phyloP scores from a whole-genome alignment of 2,888 invertebrate genomes.

The Xylota segnis region DNA sequence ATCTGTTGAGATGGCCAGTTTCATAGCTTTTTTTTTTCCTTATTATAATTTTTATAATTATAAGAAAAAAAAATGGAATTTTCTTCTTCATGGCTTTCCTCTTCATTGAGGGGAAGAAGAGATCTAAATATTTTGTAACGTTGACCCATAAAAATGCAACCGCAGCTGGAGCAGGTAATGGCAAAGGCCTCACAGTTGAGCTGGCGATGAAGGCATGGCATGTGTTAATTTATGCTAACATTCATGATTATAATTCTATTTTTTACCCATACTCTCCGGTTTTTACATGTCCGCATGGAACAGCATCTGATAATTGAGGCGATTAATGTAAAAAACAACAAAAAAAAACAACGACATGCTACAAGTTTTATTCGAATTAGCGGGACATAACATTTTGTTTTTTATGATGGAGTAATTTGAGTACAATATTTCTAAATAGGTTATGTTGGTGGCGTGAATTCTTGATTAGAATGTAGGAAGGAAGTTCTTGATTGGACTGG shows the following conservation, averaged over 20 bases:
- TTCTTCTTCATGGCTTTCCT: conserved; percentile 31
- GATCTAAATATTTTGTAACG: conserved; percentile 72
- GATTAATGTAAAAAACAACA: conserved; percentile 53
- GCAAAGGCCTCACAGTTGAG: conserved; percentile 41
- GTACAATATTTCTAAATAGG: conserved; percentile 32
- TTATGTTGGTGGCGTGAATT: conserved; percentile 39
- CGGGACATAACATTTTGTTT: conserved; percentile 49
- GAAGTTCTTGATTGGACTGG: background rate
- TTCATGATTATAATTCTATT: conserved; percentile 56
- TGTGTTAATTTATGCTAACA: conserved; percentile 67
- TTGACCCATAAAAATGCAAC: conserved; percentile 72
- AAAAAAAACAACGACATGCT: conserved; percentile 29
- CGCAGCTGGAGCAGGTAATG: conserved; percentile 35
- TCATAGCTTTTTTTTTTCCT: conserved; percentile 6
- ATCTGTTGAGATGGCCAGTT: conserved; percentile 17
- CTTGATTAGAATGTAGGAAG: conserved; percentile 28
- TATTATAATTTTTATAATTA: conserved; percentile 48
- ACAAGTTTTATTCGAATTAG: conserved; percentile 53
- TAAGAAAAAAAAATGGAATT: conserved; percentile 19
- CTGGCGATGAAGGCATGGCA: conserved; percentile 25
- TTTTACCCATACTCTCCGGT: conserved; percentile 2
- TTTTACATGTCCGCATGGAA: conserved; percentile 21
- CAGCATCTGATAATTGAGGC: conserved; percentile 65
- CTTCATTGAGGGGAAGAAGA: conserved; percentile 14
- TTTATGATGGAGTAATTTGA: conserved; percentile 63